These are phyloP conservation scores for Archaeoteleia sp. DNA, from an alignment of 2,888 invertebrate genomes.

Conservation along the genomic window DNA sequence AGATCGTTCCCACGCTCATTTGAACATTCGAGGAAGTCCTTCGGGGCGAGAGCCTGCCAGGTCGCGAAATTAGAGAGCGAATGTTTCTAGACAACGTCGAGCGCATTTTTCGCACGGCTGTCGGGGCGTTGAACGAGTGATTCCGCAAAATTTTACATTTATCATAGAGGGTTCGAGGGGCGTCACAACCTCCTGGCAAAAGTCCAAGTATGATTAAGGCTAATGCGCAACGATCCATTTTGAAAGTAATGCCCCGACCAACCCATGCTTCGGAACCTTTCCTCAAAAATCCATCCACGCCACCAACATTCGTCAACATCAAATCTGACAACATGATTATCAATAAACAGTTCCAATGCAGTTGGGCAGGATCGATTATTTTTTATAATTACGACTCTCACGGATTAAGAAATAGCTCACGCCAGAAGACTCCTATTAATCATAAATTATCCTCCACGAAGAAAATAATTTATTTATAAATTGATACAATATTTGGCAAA, in stretches of 20 bases:
- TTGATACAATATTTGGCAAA: too few relatives aligned
- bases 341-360: conserved; percentile 29
- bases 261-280: conserved; percentile 14
- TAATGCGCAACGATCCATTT: conserved; percentile 32
- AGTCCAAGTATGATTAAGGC: conserved; percentile 46
- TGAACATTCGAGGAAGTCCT: conserved; percentile 24
- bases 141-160: conserved; percentile 40
- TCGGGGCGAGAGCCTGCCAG: conserved; percentile 2
- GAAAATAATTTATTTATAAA: too few relatives aligned
- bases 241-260: conserved; percentile 19
- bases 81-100: conserved; percentile 19
- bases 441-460: too few relatives aligned
- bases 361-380: conserved; percentile 23
- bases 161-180: conserved; percentile 37
- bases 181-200: conserved; percentile 49
- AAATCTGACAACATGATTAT: conserved; percentile 43
- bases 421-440: conserved; percentile 5
- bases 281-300: neutral
- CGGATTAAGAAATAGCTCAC: neutral
- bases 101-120: conserved; percentile 35
- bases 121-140: conserved; percentile 23
- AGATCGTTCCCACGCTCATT: conserved; percentile 25
- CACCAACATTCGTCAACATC: conserved; percentile 37
- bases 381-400: conserved; percentile 14
- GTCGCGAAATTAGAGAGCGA: conserved; percentile 36